Evolutionary conservation across 2,888 invertebrate genomes (phyloP), one percentile per base, ranked within the genome.

Genomic region (Troides oblongomaculatus): DNA sequence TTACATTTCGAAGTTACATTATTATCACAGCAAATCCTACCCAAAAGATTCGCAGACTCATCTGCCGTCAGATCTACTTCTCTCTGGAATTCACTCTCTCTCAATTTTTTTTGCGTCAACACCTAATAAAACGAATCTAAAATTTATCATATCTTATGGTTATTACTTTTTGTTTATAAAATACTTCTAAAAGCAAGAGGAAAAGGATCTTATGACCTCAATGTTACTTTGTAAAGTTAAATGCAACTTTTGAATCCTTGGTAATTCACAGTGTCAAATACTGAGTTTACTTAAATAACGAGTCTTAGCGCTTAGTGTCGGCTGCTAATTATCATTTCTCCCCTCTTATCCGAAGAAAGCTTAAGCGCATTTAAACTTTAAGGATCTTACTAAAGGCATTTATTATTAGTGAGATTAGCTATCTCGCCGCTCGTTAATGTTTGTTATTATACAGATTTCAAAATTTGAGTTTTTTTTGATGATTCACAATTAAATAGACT

Each of bases 291-390:
- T 21, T 57, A 57, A 57, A 23, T 57, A 57, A 57, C 57, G 57
- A 57, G 57, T 21, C n/a, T 57, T 57, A 21, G 57, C 57, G 57
- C 21, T 57, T 57, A 57, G 57, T 57, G 57, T 57, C 57, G 57
- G 57, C 57, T 57, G n/a, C 57, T 57, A 57, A 57, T 57, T 57
- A 57, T 57, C 57, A 57, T 57, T 57, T 57, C 57, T 57, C 57
- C 4, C 30, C 18, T 4, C 57, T 21, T 57, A 57, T 57, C 57
- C 57, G 57, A 21, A 57, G 57, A 57, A 57, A 57, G 57, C n/a
- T 57, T 57, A 57, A 57, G 57, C 57, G 57, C 57, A 21, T 21
- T 57, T 21, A 57, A 57, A 57, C 57, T 57, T 57, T 21, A 57
- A 23, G n/a, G 57, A 21, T 57, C 57, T 57, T 21, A 57, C 57